Percentiles rank a stretch among this genome's conserved stretches.
Conservation (phyloP, 2,888 invertebrate genomes). For the Eucera pruinosa region DNA sequence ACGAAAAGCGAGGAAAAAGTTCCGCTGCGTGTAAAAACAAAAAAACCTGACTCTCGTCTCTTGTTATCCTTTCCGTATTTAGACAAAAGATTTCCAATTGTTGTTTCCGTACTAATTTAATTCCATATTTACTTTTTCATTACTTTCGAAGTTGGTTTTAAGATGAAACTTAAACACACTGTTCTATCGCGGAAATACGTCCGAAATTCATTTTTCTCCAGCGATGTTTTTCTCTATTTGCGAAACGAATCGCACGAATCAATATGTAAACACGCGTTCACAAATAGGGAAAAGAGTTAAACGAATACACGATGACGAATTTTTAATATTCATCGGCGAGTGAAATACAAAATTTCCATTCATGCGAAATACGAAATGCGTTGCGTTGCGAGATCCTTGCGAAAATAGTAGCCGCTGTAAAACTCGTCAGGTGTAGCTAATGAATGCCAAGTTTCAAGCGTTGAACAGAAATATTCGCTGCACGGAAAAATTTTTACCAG, state of each 20-base stretch:
- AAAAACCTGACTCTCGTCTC: too few relatives aligned
- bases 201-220: too few relatives aligned
- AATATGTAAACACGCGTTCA: neutral
- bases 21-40: too few relatives aligned
- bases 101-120: too few relatives aligned
- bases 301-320: neutral
- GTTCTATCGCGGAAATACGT: too few relatives aligned
- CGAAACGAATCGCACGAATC: neutral
- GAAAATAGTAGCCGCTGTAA: neutral
- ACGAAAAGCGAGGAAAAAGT: too few relatives aligned
- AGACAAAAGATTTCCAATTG: too few relatives aligned
- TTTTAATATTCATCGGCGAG: neutral
- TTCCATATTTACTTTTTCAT: too few relatives aligned
- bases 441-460: conserved; percentile 11
- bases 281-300: neutral
- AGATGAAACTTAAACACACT: too few relatives aligned
- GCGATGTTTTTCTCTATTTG: neutral
- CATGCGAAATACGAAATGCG: neutral
- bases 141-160: too few relatives aligned
- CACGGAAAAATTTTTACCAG: conserved; percentile 16
- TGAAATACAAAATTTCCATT: neutral
- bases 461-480: conserved; percentile 1
- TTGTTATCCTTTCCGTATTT: too few relatives aligned
- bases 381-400: neutral
- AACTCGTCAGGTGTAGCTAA: neutral